Conservation (phyloP, 2,797 vertebrate genomes). For the Toxotes lorentzi region DNA sequence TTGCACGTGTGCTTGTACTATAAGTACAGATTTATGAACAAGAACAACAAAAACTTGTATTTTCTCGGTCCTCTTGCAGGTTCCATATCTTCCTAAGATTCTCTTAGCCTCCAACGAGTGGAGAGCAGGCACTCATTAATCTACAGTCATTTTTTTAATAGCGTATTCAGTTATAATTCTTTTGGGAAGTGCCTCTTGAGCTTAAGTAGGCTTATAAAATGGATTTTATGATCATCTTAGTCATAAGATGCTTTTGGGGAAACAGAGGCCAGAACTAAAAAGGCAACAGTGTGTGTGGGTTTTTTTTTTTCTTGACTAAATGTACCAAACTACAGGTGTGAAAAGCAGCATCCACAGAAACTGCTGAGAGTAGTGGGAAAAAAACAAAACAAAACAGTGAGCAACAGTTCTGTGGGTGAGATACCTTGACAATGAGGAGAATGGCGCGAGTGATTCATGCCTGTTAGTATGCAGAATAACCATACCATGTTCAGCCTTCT, state of each 20-base stretch:
- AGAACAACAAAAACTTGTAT: background rate
- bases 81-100: background rate
- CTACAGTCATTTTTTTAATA: background rate
- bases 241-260: conserved; percentile 12
- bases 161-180: background rate
- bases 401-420: background rate
- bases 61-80: background rate
- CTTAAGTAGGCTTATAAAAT: conserved; percentile 1
- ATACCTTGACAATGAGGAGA: background rate
- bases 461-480: too few species aligned
- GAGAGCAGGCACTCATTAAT: background rate
- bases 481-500: too few species aligned
- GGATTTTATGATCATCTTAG: background rate
- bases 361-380: rapidly evolving
- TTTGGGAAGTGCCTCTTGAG: conserved; percentile 1
- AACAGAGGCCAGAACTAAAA: conserved; percentile 5
- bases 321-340: background rate
- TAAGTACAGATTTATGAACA: background rate
- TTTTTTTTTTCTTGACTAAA: background rate
- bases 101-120: too few species aligned
- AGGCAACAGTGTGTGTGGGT: background rate
- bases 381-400: background rate
- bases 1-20: background rate
- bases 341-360: background rate
- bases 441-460: background rate